Conservation (phyloP, 2,797 vertebrate genomes). For the Hydrophis major region DNA sequence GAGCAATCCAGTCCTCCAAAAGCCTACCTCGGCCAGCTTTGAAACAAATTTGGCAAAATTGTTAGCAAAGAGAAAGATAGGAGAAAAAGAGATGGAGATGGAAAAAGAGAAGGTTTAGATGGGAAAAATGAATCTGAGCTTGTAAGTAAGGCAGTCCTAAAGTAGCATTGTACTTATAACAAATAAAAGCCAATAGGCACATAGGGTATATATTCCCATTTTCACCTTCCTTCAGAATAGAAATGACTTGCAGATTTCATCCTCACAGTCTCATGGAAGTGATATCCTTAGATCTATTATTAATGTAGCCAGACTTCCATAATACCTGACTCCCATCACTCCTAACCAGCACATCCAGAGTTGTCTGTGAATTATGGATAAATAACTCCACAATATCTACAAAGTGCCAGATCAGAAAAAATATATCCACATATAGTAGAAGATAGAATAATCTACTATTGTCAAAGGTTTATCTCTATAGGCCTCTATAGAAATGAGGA, state of each 20-base stretch:
- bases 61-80: neutral
- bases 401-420: neutral
- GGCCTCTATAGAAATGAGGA: neutral
- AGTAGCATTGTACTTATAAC: neutral
- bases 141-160: neutral
- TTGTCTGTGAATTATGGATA: neutral
- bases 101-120: too few species aligned
- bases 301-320: neutral
- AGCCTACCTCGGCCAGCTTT: slow-evolving; percentile 1
- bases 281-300: neutral
- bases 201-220: neutral
- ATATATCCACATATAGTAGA: neutral
- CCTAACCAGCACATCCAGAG: neutral
- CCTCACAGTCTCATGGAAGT: neutral
- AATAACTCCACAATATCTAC: neutral
- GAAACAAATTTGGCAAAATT: slow-evolving; percentile 11
- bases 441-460: neutral
- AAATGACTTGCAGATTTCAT: neutral
- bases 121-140: neutral
- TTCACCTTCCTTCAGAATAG: neutral
- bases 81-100: too few species aligned
- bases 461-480: neutral
- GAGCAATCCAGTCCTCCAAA: slow-evolving; percentile 19
- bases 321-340: neutral
- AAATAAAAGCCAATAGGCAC: neutral